Percentiles rank a stretch among this genome's conserved stretches.
Evolutionary conservation across 2,888 invertebrate species (phyloP).

Genomic region (Drosophila austrosaltans): DNA sequence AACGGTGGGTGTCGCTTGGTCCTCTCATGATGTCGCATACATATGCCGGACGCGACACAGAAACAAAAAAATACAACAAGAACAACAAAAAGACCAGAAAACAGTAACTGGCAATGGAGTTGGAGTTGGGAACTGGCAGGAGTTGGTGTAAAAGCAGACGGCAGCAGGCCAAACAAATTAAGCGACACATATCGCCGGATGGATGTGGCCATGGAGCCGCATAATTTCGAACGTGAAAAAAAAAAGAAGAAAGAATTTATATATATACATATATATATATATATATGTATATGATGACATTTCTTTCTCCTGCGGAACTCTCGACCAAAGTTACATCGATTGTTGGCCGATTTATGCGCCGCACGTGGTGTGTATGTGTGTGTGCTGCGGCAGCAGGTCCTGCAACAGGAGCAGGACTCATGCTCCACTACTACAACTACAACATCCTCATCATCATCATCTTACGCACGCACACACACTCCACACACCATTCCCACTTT

Average conservation of each 20-base stretch:
- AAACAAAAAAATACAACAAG: conserved; percentile 26
- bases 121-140: conserved; percentile 4
- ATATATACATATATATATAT: not conserved
- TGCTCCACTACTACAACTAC: not conserved
- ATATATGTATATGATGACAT: conserved; percentile 73
- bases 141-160: conserved; percentile 17
- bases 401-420: conserved; percentile 45
- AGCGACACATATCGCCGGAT: conserved; percentile 64
- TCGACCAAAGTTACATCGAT: conserved; percentile 75
- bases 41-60: conserved; percentile 57
- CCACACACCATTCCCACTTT: conserved; percentile 4
- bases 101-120: conserved; percentile 11
- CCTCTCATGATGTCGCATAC: conserved; percentile 70
- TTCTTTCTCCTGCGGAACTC: conserved; percentile 53
- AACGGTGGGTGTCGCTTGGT: conserved; percentile 60
- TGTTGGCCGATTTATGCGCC: conserved; percentile 78
- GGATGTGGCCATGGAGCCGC: conserved; percentile 42
- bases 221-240: conserved; percentile 54
- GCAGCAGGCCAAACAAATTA: conserved; percentile 79
- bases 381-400: conserved; percentile 34
- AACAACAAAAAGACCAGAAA: conserved; percentile 21
- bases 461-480: conserved; percentile 49
- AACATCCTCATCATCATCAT: conserved; percentile 40
- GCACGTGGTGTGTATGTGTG: conserved; percentile 78
- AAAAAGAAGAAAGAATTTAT: conserved; percentile 52